A percentile compares a stretch with the other conserved stretches of the same genome.
These are phyloP conservation scores for Heliocidaris erythrogramma DNA, from an alignment of 35 echinoderm and acorn worm species.

Conservation along the genomic window DNA sequence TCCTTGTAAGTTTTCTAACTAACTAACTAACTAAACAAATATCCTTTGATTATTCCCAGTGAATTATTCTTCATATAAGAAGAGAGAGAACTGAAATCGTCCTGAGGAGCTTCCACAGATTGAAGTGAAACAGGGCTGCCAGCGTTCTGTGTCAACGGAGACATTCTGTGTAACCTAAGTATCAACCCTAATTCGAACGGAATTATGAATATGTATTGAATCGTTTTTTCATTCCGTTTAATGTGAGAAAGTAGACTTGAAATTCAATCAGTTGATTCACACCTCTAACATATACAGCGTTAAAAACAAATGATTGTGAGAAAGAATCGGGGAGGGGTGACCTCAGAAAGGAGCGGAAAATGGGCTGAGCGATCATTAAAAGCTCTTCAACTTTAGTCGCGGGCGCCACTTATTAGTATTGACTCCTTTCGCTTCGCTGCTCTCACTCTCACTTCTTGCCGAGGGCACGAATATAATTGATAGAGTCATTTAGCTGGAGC, in stretches of 20 bases:
- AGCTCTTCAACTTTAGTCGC: conserved; percentile 8
- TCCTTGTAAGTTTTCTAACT: no score
- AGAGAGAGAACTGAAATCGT: background rate
- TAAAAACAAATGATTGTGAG: background rate
- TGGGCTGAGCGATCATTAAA: conserved; percentile 9
- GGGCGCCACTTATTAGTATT: background rate
- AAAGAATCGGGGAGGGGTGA: background rate
- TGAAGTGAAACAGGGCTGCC: background rate
- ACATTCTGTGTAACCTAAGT: background rate
- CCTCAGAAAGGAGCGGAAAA: background rate
- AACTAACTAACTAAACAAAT: no score
- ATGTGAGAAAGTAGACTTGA: background rate
- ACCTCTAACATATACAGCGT: background rate
- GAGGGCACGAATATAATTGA: conserved; percentile 16
- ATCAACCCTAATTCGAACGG: background rate
- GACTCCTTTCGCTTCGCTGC: background rate
- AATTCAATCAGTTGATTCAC: background rate
- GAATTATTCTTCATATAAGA: background rate
- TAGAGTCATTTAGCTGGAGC: conserved; percentile 1
- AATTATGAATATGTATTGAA: background rate
- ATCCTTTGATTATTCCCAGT: background rate
- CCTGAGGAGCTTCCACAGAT: background rate
- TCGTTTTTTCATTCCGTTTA: background rate
- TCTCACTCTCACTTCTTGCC: conserved; percentile 7
- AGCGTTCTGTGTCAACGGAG: background rate